phyloP scores from a whole-genome alignment of 2,797 vertebrate species.

The Dromococcyx pavoninus region DNA sequence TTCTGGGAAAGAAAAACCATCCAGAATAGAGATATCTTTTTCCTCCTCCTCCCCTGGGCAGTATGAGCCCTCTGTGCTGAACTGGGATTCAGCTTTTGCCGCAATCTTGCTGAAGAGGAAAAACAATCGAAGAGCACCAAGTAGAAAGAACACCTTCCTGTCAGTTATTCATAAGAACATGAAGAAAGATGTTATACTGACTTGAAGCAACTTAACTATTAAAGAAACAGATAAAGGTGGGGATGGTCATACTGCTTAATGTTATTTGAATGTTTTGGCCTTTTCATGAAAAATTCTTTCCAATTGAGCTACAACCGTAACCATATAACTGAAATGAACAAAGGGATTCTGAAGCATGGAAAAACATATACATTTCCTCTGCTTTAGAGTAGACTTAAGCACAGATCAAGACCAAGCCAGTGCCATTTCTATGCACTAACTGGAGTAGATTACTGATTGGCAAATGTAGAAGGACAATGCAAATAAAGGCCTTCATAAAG shows the following conservation, averaged over 20 bases:
- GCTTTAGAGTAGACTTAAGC: not conserved
- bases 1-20: not conserved
- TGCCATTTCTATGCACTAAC: not conserved
- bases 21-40: no score
- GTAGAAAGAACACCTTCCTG: not conserved
- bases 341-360: not conserved
- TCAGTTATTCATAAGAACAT: not conserved
- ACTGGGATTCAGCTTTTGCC: not conserved
- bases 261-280: not conserved
- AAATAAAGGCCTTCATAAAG: not conserved
- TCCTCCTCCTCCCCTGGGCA: not conserved
- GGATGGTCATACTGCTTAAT: accelerated
- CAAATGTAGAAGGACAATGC: not conserved
- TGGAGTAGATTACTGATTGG: accelerated
- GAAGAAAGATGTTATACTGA: no score
- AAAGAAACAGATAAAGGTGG: not conserved
- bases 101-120: not conserved
- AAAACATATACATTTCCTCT: accelerated
- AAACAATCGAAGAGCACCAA: not conserved
- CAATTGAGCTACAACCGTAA: not conserved
- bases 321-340: accelerated
- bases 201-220: not conserved
- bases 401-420: not conserved
- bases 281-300: not conserved
- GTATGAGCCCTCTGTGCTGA: not conserved